Evolutionary conservation across 2,797 vertebrate genomes (phyloP).

Genomic region (Clarias laeviceps): DNA sequence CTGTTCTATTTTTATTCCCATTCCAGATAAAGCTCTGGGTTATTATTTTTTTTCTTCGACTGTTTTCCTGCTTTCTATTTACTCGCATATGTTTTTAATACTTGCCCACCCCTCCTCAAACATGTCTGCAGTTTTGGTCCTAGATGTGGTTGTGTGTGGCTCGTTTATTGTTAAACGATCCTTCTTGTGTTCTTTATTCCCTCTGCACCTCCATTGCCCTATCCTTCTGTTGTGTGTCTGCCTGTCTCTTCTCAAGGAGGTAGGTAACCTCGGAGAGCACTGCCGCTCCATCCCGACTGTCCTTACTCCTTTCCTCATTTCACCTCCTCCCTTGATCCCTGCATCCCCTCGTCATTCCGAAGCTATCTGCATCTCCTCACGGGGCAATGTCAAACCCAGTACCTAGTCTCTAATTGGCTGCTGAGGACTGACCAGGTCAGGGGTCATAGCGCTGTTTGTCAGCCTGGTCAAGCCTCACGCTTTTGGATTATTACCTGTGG

Average conservation of each 20-base stretch:
- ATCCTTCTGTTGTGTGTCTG: conserved; percentile 84
- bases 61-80: conserved; percentile 13
- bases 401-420: conserved; percentile 20
- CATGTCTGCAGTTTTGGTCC: conserved; percentile 57
- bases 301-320: conserved; percentile 60
- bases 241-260: conserved; percentile 88
- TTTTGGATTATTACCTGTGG: conserved; percentile 41
- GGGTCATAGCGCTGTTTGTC: conserved; percentile 40
- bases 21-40: conserved; percentile 11
- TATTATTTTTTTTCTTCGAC: background rate
- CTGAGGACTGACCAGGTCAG: conserved; percentile 26
- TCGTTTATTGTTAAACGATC: conserved; percentile 80
- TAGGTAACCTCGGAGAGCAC: conserved; percentile 74
- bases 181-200: conserved; percentile 86
- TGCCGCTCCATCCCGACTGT: conserved; percentile 32
- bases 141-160: conserved; percentile 66
- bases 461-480: conserved; percentile 19
- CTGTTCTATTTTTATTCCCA: conserved; percentile 34
- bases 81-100: conserved; percentile 61
- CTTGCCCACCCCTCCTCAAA: conserved; percentile 29
- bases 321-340: conserved; percentile 35
- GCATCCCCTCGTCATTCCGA: conserved; percentile 44
- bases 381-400: conserved; percentile 9
- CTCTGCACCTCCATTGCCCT: conserved; percentile 74
- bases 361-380: conserved; percentile 37